A percentile compares a stretch with the other conserved stretches of the same genome.
These are phyloP conservation scores for Stigmatopora nigra DNA, from an alignment of 2,113 vertebrate genomes.

Conservation along the genomic window DNA sequence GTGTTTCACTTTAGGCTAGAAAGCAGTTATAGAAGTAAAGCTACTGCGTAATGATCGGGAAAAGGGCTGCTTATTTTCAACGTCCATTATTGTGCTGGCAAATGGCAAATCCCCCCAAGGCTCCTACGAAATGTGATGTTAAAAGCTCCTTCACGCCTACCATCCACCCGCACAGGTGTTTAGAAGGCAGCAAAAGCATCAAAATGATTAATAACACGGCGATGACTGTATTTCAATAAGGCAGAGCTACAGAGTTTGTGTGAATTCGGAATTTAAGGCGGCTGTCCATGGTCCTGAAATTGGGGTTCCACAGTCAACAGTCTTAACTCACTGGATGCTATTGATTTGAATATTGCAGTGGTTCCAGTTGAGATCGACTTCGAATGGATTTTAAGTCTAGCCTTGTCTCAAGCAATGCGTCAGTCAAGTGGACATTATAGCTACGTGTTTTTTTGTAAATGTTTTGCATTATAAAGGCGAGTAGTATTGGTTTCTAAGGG, in stretches of 20 bases:
- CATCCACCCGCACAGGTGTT: constrained; percentile 5
- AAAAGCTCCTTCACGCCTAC: constrained; percentile 1
- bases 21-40: background rate
- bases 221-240: constrained; percentile 2
- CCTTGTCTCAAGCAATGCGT: too few relatives aligned
- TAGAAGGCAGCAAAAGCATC: constrained; percentile 1
- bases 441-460: too few relatives aligned
- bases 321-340: background rate
- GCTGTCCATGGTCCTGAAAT: constrained; percentile 24
- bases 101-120: background rate
- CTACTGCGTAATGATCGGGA: constrained; percentile 3
- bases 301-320: background rate
- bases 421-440: too few relatives aligned
- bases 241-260: background rate
- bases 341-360: too few relatives aligned
- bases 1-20: background rate
- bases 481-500: background rate
- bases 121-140: background rate
- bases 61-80: background rate
- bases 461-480: too few relatives aligned
- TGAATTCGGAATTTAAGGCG: constrained; percentile 5
- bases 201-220: background rate
- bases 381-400: too few relatives aligned
- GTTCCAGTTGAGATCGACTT: too few relatives aligned
- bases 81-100: constrained; percentile 1